Conservation (phyloP, 2,888 invertebrate genomes). For the Perdita meconis region DNA sequence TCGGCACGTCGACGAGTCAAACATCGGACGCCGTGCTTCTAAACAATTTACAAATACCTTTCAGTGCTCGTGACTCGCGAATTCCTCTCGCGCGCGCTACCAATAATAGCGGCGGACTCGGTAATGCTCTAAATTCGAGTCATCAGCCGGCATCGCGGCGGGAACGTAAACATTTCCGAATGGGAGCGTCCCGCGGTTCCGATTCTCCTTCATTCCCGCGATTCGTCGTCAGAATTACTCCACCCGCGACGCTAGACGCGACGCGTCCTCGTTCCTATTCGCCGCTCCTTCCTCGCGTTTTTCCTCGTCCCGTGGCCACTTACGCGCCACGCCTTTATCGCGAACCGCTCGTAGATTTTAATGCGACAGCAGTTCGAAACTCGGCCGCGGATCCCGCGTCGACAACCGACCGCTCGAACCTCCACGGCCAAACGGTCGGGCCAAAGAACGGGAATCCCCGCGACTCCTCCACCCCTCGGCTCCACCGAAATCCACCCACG, state of each 20-base stretch:
- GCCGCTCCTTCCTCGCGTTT: not conserved
- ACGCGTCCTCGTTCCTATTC: not conserved
- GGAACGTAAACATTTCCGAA: slow-evolving; percentile 26
- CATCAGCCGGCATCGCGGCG: slow-evolving; percentile 34
- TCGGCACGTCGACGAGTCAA: slow-evolving; percentile 65
- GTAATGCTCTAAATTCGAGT: slow-evolving; percentile 58
- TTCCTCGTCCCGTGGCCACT: not conserved
- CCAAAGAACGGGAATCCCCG: too few species aligned
- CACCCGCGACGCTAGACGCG: not conserved
- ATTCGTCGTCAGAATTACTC: not conserved
- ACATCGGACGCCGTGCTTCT: slow-evolving; percentile 43
- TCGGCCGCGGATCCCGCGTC: not conserved
- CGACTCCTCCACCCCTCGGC: not conserved
- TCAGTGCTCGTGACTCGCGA: slow-evolving; percentile 23
- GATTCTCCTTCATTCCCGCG: not conserved
- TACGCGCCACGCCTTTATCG: slow-evolving; percentile 10
- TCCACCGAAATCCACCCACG: slow-evolving; percentile 17
- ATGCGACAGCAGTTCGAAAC: slow-evolving; percentile 16
- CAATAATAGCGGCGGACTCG: slow-evolving; percentile 66
- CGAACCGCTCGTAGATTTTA: not conserved
- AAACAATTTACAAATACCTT: slow-evolving; percentile 69
- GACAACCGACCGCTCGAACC: not conserved
- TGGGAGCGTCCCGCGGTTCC: not conserved
- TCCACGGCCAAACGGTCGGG: too few species aligned
- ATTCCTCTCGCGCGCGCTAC: slow-evolving; percentile 49